phyloP scores from a whole-genome alignment of 2,797 vertebrate species.

The Chrysocyon brachyurus region DNA sequence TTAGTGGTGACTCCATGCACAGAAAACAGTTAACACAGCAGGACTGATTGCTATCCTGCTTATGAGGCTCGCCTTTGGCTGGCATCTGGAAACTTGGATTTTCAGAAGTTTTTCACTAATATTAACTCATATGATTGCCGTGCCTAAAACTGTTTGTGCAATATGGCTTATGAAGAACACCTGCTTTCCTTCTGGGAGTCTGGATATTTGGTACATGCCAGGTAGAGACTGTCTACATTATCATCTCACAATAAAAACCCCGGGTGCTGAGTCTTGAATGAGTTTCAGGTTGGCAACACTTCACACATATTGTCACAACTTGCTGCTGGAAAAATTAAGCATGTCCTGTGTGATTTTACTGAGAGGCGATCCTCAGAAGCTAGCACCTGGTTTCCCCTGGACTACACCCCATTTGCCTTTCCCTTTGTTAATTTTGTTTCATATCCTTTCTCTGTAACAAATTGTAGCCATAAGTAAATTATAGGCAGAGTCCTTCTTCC shows the following conservation, averaged over 20 bases:
- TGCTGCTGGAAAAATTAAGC: background rate
- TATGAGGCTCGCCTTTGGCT: background rate
- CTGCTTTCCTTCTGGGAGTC: background rate
- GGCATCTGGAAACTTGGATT: background rate
- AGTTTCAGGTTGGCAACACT: background rate
- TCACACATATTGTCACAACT: background rate
- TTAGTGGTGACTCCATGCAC: fast-evolving
- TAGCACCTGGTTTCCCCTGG: background rate
- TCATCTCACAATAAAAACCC: background rate
- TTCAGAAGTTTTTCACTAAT: background rate
- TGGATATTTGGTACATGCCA: background rate
- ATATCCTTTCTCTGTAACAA: background rate
- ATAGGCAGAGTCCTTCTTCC: background rate
- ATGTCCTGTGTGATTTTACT: background rate
- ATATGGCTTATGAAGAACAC: background rate
- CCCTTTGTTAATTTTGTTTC: background rate
- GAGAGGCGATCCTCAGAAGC: background rate
- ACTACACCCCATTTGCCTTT: background rate
- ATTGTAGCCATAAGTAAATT: fast-evolving
- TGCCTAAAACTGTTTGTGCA: background rate
- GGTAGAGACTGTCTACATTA: background rate
- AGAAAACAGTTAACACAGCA: background rate
- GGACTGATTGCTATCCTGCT: background rate
- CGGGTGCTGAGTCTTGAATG: background rate
- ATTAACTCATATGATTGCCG: background rate